Evolutionary conservation across 2,888 invertebrate genomes (phyloP).

Genomic region (Rotaria socialis): DNA sequence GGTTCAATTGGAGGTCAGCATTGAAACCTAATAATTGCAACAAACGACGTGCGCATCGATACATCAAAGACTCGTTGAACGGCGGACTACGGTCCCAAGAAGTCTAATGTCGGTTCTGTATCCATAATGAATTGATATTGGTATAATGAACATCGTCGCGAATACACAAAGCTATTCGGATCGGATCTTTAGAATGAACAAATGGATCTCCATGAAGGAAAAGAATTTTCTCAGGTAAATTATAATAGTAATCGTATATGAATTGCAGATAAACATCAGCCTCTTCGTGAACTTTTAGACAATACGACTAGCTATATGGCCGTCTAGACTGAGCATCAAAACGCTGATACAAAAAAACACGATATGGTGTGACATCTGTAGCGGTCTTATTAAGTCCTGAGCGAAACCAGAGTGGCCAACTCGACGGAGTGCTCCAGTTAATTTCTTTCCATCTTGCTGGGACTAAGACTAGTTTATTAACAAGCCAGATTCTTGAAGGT

Average conservation of each 20-base stretch:
- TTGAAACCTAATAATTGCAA: not conserved
- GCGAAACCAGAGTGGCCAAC: not conserved
- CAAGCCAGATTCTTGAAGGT: too few relatives aligned
- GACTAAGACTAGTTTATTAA: not conserved
- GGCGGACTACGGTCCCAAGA: not conserved
- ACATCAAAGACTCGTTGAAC: not conserved
- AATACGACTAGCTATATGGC: not conserved
- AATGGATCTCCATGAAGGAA: not conserved
- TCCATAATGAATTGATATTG: not conserved
- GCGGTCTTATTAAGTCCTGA: not conserved
- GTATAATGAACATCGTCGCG: not conserved
- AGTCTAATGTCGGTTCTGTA: not conserved
- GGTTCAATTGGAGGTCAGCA: not conserved
- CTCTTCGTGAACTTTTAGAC: not conserved
- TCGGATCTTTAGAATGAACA: not conserved
- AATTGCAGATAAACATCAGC: not conserved
- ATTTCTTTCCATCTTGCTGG: not conserved
- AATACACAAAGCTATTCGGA: not conserved
- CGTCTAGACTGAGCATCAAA: not conserved
- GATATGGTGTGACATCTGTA: not conserved
- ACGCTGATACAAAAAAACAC: not conserved
- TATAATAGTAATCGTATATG: not conserved
- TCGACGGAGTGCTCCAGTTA: not conserved
- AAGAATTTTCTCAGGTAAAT: not conserved
- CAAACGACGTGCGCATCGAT: not conserved